Evolutionary conservation across 2,797 vertebrate species (phyloP).

Genomic region (Dermochelys coriacea): DNA sequence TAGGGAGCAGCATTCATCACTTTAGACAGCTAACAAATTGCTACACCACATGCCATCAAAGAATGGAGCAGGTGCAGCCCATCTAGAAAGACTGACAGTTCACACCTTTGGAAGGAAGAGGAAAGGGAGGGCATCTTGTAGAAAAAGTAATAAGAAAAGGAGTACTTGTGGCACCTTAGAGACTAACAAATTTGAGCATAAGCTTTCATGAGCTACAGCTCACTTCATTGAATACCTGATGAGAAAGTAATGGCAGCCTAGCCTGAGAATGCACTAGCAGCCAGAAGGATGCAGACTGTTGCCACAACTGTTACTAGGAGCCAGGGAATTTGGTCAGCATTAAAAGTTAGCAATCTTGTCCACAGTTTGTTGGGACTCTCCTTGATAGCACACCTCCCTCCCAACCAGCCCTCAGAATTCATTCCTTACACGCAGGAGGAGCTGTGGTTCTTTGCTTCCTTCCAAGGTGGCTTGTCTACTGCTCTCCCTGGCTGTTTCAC

Average conservation of each 20-base stretch:
- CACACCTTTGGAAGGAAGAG: neutral
- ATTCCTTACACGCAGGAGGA: neutral
- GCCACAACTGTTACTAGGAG: neutral
- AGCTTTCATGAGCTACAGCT: too few relatives aligned
- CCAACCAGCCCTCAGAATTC: too few relatives aligned
- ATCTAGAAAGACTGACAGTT: neutral
- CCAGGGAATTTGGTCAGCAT: neutral
- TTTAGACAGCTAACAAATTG: neutral
- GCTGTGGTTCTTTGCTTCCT: neutral
- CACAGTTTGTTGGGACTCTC: neutral
- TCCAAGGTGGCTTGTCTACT: neutral
- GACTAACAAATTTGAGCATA: too few relatives aligned
- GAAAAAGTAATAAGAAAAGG: neutral
- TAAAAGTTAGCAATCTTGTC: neutral
- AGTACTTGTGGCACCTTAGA: too few relatives aligned
- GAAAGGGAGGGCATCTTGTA: neutral
- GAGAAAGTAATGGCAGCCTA: neutral
- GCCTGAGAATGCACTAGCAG: neutral
- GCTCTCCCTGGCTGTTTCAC: neutral
- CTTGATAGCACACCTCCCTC: too few relatives aligned
- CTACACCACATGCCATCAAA: neutral
- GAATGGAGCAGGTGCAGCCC: neutral
- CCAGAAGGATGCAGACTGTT: neutral
- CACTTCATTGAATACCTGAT: too few relatives aligned
- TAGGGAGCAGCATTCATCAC: neutral